phyloP scores from a whole-genome alignment of 2,888 invertebrate genomes.

The Tineola bisselliella region DNA sequence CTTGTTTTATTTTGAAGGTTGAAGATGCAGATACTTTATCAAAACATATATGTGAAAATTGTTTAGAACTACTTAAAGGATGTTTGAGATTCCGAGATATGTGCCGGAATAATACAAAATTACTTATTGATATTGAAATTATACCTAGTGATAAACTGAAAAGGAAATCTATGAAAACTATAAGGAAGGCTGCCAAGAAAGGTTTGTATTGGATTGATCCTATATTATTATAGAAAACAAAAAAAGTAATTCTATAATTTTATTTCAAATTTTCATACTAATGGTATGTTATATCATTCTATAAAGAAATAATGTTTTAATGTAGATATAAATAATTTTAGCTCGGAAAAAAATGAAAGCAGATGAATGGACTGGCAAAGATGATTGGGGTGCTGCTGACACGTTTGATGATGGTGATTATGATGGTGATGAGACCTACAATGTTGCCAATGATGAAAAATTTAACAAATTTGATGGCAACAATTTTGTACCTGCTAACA shows the following conservation, averaged over 20 bases:
- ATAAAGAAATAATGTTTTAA: no score
- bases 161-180: background rate
- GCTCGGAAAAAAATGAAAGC: background rate
- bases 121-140: conserved; percentile 31
- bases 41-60: conserved; percentile 46
- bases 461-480: background rate
- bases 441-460: background rate
- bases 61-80: conserved; percentile 47
- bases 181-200: conserved; percentile 2
- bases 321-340: no score
- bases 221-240: no score
- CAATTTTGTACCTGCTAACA: background rate
- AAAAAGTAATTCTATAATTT: no score
- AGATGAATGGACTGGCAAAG: background rate
- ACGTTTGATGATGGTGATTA: background rate
- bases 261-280: no score
- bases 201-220: background rate
- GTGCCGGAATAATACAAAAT: conserved; percentile 43
- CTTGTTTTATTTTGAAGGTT: conserved; percentile 30
- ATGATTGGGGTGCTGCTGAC: background rate
- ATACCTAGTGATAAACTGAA: conserved; percentile 32
- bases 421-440: background rate
- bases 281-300: no score
- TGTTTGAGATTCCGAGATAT: conserved; percentile 52
- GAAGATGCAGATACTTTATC: conserved; percentile 36